Percentiles rank a stretch among this genome's conserved stretches.
Conservation (phyloP, 2,888 invertebrate species). For the Amaurobius ferox region DNA sequence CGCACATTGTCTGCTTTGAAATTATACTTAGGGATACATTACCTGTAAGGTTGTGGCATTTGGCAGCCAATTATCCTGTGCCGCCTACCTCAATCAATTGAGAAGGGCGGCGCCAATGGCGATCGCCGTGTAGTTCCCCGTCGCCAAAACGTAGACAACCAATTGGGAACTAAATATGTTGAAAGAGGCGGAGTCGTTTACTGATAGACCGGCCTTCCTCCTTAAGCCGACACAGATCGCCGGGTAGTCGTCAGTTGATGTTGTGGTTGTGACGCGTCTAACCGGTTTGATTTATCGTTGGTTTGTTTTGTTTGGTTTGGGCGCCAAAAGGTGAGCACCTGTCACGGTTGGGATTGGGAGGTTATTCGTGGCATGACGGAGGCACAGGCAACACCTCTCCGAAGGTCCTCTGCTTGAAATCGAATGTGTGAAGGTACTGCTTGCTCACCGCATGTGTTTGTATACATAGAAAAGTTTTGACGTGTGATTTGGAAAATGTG, state of each 20-base stretch:
- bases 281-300: constrained; percentile 20
- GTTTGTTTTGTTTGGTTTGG: constrained; percentile 27
- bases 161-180: constrained; percentile 30
- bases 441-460: too few species aligned
- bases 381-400: neutral
- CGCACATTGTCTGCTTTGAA: neutral
- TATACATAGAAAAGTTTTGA: too few species aligned
- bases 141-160: constrained; percentile 64
- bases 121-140: constrained; percentile 51
- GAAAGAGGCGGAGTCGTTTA: constrained; percentile 41
- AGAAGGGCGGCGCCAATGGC: constrained; percentile 67
- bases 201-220: constrained; percentile 36
- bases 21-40: constrained; percentile 26
- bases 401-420: too few species aligned
- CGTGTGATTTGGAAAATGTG: too few species aligned
- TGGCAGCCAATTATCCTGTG: constrained; percentile 64
- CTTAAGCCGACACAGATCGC: constrained; percentile 51
- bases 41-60: constrained; percentile 51
- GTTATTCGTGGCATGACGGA: neutral
- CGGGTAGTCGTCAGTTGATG: constrained; percentile 33
- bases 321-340: constrained; percentile 19
- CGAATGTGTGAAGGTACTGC: too few species aligned
- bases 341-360: constrained; percentile 12
- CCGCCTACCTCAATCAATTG: constrained; percentile 68
- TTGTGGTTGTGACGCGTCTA: neutral